Percentiles rank a stretch among this genome's conserved stretches.
These are phyloP conservation scores for Tragelaphus buxtoni DNA, from an alignment of 2,113 vertebrate species.

Conservation along the genomic window DNA sequence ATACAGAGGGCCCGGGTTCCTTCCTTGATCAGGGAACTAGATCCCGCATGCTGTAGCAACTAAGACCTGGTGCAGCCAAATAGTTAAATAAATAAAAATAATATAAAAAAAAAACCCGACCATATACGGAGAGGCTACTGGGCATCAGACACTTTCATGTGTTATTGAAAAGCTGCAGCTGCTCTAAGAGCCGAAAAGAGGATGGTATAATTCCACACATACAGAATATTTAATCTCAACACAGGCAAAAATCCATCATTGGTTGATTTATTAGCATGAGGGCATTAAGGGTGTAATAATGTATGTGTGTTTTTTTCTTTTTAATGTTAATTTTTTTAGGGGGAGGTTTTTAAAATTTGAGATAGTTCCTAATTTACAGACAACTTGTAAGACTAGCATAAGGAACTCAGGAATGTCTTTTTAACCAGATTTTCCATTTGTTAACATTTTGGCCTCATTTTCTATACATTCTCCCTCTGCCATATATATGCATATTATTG, in stretches of 20 bases:
- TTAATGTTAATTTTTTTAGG: background rate
- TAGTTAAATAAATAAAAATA: background rate
- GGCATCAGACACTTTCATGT: background rate
- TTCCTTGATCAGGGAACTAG: background rate
- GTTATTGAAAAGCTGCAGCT: background rate
- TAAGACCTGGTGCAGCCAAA: background rate
- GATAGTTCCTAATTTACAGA: background rate
- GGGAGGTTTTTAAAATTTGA: background rate
- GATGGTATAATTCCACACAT: background rate
- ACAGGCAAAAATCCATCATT: background rate
- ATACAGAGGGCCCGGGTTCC: background rate
- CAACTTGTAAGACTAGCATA: background rate
- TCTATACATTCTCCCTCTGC: background rate
- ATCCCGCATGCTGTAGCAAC: background rate
- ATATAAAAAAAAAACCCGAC: background rate
- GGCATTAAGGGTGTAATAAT: background rate
- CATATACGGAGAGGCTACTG: background rate
- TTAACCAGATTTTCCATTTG: background rate
- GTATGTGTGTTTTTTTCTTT: background rate
- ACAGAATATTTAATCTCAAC: background rate
- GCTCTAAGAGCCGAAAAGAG: background rate
- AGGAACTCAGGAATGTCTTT: background rate
- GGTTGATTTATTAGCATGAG: background rate
- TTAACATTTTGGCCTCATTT: background rate
- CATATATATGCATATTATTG: background rate